These are phyloP conservation scores for Dioctria rufipes DNA, from an alignment of 2,888 invertebrate genomes.

Conservation along the genomic window DNA sequence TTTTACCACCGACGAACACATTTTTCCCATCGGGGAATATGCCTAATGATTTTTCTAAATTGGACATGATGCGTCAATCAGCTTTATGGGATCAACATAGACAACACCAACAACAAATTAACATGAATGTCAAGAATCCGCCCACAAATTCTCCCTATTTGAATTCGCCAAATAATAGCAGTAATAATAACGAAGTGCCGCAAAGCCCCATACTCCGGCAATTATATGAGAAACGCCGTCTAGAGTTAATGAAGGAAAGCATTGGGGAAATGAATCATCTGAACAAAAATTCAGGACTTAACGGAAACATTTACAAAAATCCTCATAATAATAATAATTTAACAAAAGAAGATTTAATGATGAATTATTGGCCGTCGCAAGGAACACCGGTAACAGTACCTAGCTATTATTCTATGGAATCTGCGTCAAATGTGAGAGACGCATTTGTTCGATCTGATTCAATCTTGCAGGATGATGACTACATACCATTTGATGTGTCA, in stretches of 20 bases:
- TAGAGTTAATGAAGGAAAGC: conserved; percentile 57
- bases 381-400: conserved; percentile 57
- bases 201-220: conserved; percentile 55
- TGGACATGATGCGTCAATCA: conserved; percentile 57
- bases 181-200: conserved; percentile 45
- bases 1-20: conserved; percentile 54
- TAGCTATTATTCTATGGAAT: conserved; percentile 57
- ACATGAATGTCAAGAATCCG: conserved; percentile 58
- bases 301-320: conserved; percentile 57
- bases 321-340: conserved; percentile 55
- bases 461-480: conserved; percentile 76
- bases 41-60: conserved; percentile 56
- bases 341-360: conserved; percentile 56
- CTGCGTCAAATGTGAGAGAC: conserved; percentile 60
- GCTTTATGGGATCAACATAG: conserved; percentile 58
- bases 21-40: conserved; percentile 55
- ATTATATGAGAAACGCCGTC: conserved; percentile 56
- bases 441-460: conserved; percentile 73
- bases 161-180: conserved; percentile 55
- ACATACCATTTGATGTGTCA: conserved; percentile 78
- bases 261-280: conserved; percentile 57
- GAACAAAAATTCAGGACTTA: conserved; percentile 47
- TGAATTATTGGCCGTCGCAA: conserved; percentile 57
- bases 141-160: conserved; percentile 58
- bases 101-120: conserved; percentile 57